These are phyloP conservation scores for Zootermopsis nevadensis DNA, from an alignment of 2,888 invertebrate genomes.

Conservation along the genomic window DNA sequence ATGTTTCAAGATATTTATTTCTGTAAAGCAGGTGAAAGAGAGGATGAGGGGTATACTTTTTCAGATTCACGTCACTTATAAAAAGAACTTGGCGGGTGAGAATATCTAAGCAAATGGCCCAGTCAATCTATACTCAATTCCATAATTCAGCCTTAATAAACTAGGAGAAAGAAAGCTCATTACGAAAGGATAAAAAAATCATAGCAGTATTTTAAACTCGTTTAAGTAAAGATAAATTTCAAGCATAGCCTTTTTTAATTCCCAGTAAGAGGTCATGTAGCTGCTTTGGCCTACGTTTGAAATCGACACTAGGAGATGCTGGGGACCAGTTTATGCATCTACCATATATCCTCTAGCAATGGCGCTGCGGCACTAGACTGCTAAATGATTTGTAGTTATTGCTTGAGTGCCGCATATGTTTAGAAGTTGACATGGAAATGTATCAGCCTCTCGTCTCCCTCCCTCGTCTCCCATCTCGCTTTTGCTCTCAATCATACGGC, in stretches of 20 bases:
- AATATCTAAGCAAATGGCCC: neutral
- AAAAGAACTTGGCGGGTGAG: neutral
- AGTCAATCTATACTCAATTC: neutral
- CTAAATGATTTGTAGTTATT: conserved; percentile 48
- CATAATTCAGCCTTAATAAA: conserved; percentile 33
- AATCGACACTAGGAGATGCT: conserved; percentile 27
- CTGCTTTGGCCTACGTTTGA: conserved; percentile 27
- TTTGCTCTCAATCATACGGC: neutral
- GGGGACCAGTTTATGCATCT: neutral
- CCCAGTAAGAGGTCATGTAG: conserved; percentile 14
- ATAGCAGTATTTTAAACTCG: conserved; percentile 26
- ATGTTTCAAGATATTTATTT: conserved; percentile 15
- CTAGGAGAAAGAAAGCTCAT: neutral
- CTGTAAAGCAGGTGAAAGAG: neutral
- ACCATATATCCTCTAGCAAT: conserved; percentile 19
- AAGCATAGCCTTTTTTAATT: conserved; percentile 19
- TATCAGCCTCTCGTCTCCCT: conserved; percentile 36
- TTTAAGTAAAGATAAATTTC: conserved; percentile 41
- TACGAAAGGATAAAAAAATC: conserved; percentile 7
- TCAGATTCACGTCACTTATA: conserved; percentile 16
- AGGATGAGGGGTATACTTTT: neutral
- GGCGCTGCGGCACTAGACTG: neutral
- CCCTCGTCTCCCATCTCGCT: neutral
- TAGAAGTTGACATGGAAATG: conserved; percentile 47
- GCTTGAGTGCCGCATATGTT: conserved; percentile 48